These are phyloP conservation scores for Athene cunicularia DNA, from an alignment of 2,113 vertebrate genomes.

Conservation along the genomic window DNA sequence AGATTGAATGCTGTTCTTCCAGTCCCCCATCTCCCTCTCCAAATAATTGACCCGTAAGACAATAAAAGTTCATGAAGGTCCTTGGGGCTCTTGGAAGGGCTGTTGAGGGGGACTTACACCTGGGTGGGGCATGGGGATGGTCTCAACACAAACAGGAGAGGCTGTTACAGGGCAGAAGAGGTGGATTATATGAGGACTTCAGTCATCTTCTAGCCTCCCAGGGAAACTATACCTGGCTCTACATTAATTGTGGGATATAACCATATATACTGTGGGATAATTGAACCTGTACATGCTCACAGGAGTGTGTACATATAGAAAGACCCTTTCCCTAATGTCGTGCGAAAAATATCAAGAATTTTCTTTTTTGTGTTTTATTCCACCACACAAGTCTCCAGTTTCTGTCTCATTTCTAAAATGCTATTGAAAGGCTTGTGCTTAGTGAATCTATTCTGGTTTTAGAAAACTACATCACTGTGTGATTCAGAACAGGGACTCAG, in stretches of 20 bases:
- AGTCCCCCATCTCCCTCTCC: not conserved
- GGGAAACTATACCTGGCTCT: not conserved
- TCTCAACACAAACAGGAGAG: not conserved
- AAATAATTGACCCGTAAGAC: not conserved
- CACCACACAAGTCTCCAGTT: not conserved
- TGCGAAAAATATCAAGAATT: not conserved
- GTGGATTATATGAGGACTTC: not conserved
- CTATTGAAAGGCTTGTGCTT: not conserved
- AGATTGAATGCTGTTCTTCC: not conserved
- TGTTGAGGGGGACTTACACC: rapidly evolving
- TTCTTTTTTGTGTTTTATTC: not conserved
- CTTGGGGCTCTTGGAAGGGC: not conserved
- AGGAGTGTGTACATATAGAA: not conserved
- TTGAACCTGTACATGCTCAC: not conserved
- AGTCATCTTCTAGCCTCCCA: not conserved
- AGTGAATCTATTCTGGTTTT: not conserved
- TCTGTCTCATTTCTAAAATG: not conserved
- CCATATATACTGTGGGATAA: rapidly evolving
- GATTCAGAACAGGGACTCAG: not conserved
- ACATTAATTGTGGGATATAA: not conserved
- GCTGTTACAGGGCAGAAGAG: not conserved
- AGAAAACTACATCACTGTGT: not conserved
- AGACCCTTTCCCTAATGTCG: not conserved
- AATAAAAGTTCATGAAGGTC: not conserved
- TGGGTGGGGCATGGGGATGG: rapidly evolving